Conservation (phyloP, 2,113 vertebrate genomes). For the Corapipo altera region DNA sequence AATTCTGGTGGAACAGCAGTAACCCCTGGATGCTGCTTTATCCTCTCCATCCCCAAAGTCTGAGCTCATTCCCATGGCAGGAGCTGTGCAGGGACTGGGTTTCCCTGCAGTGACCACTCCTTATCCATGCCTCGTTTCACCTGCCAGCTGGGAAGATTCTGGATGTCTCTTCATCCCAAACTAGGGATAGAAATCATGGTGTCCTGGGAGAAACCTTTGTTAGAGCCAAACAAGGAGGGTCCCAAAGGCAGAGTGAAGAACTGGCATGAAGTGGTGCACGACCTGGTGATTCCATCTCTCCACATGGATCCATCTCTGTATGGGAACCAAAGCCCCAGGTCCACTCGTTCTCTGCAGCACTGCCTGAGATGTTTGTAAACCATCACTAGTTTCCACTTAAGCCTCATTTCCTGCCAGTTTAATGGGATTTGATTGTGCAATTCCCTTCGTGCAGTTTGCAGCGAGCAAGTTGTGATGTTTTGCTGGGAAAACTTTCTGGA, state of each 20-base stretch:
- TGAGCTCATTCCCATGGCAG: accelerated
- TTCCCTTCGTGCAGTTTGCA: background rate
- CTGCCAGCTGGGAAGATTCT: background rate
- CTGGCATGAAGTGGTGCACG: accelerated
- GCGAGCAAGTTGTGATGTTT: background rate
- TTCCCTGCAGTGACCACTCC: background rate
- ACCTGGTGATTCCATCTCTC: accelerated
- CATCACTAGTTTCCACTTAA: background rate
- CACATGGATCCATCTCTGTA: accelerated
- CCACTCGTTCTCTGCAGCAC: background rate
- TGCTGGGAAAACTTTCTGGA: background rate
- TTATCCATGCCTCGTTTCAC: accelerated
- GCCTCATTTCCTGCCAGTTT: background rate
- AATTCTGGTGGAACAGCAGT: background rate
- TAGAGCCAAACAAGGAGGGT: background rate
- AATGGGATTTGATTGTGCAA: background rate
- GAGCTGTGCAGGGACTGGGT: background rate
- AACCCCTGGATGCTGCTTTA: background rate
- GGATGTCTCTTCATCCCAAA: accelerated
- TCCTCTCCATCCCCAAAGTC: background rate
- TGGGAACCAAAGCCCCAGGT: background rate
- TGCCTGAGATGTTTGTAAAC: background rate
- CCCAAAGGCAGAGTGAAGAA: accelerated
- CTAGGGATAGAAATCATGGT: background rate
- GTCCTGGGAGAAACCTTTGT: background rate